Base-by-base conservation (phyloP, 92 coral and sea anemone species). In the Hydrozoanthus gracilis region DNA sequence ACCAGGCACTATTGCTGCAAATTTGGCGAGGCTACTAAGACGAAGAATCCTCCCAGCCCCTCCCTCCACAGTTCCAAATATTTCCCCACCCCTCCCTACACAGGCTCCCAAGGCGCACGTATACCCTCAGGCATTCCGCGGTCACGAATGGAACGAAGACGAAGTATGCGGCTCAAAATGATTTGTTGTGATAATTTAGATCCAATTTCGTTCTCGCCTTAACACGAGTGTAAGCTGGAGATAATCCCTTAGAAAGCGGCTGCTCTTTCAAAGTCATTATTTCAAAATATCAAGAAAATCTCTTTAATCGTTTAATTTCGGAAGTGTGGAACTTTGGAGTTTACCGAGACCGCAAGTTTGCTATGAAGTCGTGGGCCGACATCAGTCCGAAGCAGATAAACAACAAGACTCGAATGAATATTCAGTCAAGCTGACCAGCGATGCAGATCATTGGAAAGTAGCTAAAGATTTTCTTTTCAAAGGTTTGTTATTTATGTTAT, bases 111-210 rank as follows among this genome's bases (percentile, higher is more conserved):
- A 35, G 10, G 48, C 47, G 48, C 52, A 15, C 17, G 10, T 1
- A 10, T 4, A n/a, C 76, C 77, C 77, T 7, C 66, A 39, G 44
- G 82, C 82, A 76, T 54, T 51, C 82, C 82, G 82, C 49, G 39
- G 85, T 80, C 85, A 80, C 85, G 85, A 64, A 79, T 79, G 84
- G 84, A 79, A 80, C 85, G 85, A 80, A 64, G 85, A 44, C 47
- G 64, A 17, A 65, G 85, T 27, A 68, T 48, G 48, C 60, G 60
- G 62, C 46, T 45, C 74, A 80, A 80, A 61, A 48, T 80, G 84
- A 79, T 80, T 80, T 80, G 85, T 80, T 80, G 60, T 80, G 74
- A 64, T 65, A 46, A 80, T 65, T 80, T 65, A 46, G 49, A 80
- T 80, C 85, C 85, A 80, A 80, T 80, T 80, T 80, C 84, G 58